Conservation (phyloP, 2,113 vertebrate genomes). For the Sula dactylatra region DNA sequence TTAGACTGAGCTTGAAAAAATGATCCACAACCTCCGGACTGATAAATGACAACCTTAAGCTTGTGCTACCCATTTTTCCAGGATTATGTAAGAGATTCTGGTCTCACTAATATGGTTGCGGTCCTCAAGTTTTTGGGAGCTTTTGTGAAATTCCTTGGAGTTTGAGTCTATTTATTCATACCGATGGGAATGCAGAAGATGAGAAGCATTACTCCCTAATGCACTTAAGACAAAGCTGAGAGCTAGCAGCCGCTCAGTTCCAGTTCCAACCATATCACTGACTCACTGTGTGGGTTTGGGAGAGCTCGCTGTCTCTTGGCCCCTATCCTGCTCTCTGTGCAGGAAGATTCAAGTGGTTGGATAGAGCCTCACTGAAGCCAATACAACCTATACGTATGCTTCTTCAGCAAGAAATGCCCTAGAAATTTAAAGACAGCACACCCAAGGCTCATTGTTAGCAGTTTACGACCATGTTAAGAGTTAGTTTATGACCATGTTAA, state of each 20-base stretch:
- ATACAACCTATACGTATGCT: fast-evolving
- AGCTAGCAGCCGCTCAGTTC: neutral
- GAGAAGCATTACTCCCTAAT: neutral
- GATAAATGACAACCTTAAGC: neutral
- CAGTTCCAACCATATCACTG: slow-evolving; percentile 26
- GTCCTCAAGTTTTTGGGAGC: neutral
- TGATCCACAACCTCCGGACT: neutral
- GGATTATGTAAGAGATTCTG: neutral
- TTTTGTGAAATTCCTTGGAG: slow-evolving; percentile 6
- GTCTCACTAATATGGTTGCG: neutral
- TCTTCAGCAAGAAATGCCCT: neutral
- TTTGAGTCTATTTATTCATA: slow-evolving; percentile 11
- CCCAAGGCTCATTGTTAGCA: neutral
- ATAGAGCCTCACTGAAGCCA: neutral
- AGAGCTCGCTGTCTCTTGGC: neutral
- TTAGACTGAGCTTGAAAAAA: neutral
- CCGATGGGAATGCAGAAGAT: neutral
- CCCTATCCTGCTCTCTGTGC: neutral
- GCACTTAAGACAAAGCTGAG: neutral
- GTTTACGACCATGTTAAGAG: too few species aligned
- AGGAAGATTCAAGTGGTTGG: neutral
- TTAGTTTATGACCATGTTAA: neutral
- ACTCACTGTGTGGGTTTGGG: slow-evolving; percentile 41
- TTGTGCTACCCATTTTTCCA: neutral
- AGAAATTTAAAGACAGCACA: neutral